Percentiles rank a stretch among this genome's conserved stretches.
Conservation (phyloP, 2,113 vertebrate genomes). For the Oreocharis arfaki region DNA sequence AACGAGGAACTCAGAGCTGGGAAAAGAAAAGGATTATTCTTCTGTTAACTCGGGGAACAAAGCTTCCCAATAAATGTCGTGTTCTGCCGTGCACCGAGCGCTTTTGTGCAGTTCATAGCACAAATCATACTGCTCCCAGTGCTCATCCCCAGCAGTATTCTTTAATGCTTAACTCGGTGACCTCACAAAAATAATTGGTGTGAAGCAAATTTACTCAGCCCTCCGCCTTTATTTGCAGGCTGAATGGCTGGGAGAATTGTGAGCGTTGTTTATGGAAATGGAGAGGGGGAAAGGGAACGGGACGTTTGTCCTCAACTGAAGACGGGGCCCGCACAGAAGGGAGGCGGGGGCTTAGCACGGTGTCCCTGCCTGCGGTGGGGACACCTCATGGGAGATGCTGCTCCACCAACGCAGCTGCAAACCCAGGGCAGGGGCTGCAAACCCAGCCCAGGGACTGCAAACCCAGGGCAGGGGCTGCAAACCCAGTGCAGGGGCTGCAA, state of each 20-base stretch:
- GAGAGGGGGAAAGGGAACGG: background rate
- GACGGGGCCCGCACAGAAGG: constrained; percentile 2
- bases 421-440: background rate
- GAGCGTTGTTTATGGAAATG: constrained; percentile 63
- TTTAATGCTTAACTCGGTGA: constrained; percentile 62
- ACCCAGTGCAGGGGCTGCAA: no score
- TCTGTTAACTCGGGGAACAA: constrained; percentile 24
- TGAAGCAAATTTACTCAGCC: constrained; percentile 66
- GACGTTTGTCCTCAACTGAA: background rate
- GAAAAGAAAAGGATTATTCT: constrained; percentile 32
- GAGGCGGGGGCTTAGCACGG: background rate
- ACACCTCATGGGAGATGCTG: background rate
- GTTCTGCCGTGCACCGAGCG: background rate
- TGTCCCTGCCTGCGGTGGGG: background rate
- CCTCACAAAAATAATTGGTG: constrained; percentile 68
- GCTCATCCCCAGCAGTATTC: constrained; percentile 8
- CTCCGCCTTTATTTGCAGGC: constrained; percentile 60
- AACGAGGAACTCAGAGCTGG: background rate
- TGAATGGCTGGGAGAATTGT: constrained; percentile 2
- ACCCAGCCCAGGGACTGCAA: no score
- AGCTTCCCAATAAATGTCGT: constrained; percentile 32
- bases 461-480: no score
- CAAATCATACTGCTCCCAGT: constrained; percentile 27
- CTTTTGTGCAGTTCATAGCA: constrained; percentile 19
- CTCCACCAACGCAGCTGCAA: background rate